Percentiles rank a stretch among this genome's conserved stretches.
phyloP scores from a whole-genome alignment of 64 coral and sea anemone genomes.

The Dendrophyllia cribrosa region DNA sequence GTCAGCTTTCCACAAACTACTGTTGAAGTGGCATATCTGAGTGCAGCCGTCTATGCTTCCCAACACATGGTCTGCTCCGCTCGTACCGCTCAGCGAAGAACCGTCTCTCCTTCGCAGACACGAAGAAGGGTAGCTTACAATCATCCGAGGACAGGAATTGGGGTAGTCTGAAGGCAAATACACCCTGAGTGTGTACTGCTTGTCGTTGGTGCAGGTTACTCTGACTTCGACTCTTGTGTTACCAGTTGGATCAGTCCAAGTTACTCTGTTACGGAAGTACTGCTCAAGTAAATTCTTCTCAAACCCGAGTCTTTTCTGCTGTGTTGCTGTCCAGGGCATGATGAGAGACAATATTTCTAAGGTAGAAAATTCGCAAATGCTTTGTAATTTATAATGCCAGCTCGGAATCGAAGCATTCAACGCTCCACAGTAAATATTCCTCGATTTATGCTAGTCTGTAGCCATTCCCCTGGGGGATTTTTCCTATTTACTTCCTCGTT shows the following conservation, averaged over 20 bases:
- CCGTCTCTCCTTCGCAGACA: slow-evolving; percentile 16
- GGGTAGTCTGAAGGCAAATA: slow-evolving; percentile 69
- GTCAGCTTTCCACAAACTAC: slow-evolving; percentile 14
- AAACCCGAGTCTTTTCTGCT: slow-evolving; percentile 67
- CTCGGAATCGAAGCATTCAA: no score
- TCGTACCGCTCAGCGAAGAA: neutral
- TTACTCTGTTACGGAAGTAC: slow-evolving; percentile 71
- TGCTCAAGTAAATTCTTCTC: slow-evolving; percentile 71
- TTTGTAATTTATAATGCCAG: no score
- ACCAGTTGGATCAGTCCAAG: slow-evolving; percentile 69
- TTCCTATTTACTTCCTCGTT: no score
- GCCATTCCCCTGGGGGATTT: no score
- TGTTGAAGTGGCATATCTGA: slow-evolving; percentile 63
- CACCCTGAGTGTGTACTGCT: slow-evolving; percentile 54
- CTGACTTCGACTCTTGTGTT: slow-evolving; percentile 49
- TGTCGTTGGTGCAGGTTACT: slow-evolving; percentile 58
- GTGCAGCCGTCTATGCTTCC: slow-evolving; percentile 40
- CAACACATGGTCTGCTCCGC: neutral
- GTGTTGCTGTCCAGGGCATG: slow-evolving; percentile 71
- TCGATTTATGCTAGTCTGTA: no score
- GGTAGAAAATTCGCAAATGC: no score
- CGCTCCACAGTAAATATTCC: no score
- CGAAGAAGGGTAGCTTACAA: slow-evolving; percentile 40
- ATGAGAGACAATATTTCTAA: neutral
- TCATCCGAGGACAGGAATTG: slow-evolving; percentile 62